Percentiles rank a stretch among this genome's conserved stretches.
Conservation (phyloP, 2,797 vertebrate species). For the Aselliscus stoliczkanus region DNA sequence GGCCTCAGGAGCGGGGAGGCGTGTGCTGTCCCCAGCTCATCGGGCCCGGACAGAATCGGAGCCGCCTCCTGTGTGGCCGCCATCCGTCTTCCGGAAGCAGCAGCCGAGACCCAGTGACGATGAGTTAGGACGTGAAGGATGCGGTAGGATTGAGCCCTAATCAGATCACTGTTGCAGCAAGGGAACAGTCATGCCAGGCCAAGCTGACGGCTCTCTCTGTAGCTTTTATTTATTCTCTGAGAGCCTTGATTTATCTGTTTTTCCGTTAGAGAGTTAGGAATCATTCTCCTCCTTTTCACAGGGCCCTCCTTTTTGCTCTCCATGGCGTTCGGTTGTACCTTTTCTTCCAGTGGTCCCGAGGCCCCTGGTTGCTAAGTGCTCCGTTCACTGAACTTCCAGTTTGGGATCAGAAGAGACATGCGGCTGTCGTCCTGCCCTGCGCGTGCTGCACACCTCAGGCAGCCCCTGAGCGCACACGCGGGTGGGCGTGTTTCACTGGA, state of each 20-base stretch:
- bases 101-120: slow-evolving; percentile 37
- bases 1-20: neutral
- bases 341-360: slow-evolving; percentile 16
- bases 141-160: slow-evolving; percentile 59
- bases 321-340: neutral
- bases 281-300: neutral
- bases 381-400: neutral
- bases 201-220: slow-evolving; percentile 45
- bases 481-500: neutral
- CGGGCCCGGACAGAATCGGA: neutral
- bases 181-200: neutral
- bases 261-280: neutral
- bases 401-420: neutral
- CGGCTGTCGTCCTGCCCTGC: neutral
- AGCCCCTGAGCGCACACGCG: too few species aligned
- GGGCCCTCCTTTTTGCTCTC: neutral
- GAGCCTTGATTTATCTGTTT: slow-evolving; percentile 22
- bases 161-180: slow-evolving; percentile 68
- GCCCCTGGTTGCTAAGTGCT: neutral
- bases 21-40: neutral
- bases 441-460: neutral
- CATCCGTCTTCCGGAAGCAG: neutral
- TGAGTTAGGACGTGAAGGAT: slow-evolving; percentile 60
- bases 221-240: slow-evolving; percentile 26
- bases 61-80: neutral